Evolutionary conservation across 2,797 vertebrate genomes (phyloP).

Genomic region (Hybognathus amarus): DNA sequence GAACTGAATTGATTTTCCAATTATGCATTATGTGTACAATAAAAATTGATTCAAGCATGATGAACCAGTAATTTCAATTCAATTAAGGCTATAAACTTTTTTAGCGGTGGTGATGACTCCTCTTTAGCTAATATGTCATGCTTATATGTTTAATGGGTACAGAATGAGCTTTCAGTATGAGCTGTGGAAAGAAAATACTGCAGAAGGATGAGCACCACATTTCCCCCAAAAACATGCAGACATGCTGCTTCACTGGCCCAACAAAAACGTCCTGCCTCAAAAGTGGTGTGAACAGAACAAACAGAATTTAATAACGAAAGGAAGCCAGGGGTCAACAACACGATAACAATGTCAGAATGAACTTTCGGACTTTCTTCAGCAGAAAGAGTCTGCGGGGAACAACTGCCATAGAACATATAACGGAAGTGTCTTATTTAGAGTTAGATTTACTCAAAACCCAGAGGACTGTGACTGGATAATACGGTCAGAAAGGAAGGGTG

Average conservation of each 20-base stretch:
- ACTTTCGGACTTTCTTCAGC: not conserved
- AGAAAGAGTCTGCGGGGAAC: not conserved
- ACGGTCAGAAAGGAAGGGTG: slow-evolving; percentile 42
- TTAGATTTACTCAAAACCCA: not conserved
- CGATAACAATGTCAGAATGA: slow-evolving; percentile 9
- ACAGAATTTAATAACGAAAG: not conserved
- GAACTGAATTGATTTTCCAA: not conserved
- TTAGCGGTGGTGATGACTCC: not conserved
- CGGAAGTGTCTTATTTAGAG: not conserved
- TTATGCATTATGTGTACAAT: slow-evolving; percentile 5
- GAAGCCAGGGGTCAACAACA: not conserved
- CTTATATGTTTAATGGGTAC: not conserved
- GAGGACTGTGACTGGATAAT: not conserved
- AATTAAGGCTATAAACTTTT: not conserved
- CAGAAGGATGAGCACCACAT: not conserved
- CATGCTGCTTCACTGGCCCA: slow-evolving; percentile 1
- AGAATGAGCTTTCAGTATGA: slow-evolving; percentile 1
- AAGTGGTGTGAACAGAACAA: slow-evolving; percentile 21
- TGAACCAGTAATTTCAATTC: not conserved
- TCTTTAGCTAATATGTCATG: not conserved
- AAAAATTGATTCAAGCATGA: slow-evolving; percentile 31
- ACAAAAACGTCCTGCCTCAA: slow-evolving; percentile 27
- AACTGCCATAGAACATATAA: not conserved
- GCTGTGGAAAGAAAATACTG: slow-evolving; percentile 9
- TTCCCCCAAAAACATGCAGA: slow-evolving; percentile 28